These are phyloP conservation scores for Apodemia duryi DNA, from an alignment of 2,888 invertebrate genomes.

Conservation along the genomic window DNA sequence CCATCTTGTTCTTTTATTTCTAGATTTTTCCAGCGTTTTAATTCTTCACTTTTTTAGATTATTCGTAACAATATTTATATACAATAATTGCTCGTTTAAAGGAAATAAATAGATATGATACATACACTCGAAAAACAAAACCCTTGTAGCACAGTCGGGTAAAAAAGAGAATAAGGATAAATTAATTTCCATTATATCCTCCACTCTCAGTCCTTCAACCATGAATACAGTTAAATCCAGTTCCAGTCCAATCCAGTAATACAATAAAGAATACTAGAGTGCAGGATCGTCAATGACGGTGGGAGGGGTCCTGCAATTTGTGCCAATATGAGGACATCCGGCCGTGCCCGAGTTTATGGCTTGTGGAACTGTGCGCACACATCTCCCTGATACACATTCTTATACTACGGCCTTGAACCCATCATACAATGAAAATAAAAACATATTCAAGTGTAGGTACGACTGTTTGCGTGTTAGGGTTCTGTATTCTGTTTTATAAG, in stretches of 20 bases:
- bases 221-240: conserved; percentile 22
- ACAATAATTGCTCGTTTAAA: too few relatives aligned
- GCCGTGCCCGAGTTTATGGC: conserved; percentile 38
- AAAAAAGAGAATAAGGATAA: too few relatives aligned
- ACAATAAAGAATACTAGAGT: conserved; percentile 29
- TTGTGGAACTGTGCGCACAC: background rate
- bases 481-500: background rate
- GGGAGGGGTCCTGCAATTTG: conserved; percentile 41
- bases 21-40: too few relatives aligned
- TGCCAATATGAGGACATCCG: conserved; percentile 50
- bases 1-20: too few relatives aligned
- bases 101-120: too few relatives aligned
- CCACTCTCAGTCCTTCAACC: too few relatives aligned
- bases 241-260: conserved; percentile 10
- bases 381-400: background rate
- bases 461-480: background rate
- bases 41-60: too few relatives aligned
- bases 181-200: too few relatives aligned
- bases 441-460: background rate
- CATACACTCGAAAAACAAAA: too few relatives aligned
- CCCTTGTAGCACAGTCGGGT: too few relatives aligned
- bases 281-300: conserved; percentile 27
- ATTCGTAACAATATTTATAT: too few relatives aligned
- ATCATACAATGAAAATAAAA: background rate
- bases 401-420: background rate